These are phyloP conservation scores for Chironomus tepperi DNA, from an alignment of 1,140 invertebrate genomes.

Conservation along the genomic window DNA sequence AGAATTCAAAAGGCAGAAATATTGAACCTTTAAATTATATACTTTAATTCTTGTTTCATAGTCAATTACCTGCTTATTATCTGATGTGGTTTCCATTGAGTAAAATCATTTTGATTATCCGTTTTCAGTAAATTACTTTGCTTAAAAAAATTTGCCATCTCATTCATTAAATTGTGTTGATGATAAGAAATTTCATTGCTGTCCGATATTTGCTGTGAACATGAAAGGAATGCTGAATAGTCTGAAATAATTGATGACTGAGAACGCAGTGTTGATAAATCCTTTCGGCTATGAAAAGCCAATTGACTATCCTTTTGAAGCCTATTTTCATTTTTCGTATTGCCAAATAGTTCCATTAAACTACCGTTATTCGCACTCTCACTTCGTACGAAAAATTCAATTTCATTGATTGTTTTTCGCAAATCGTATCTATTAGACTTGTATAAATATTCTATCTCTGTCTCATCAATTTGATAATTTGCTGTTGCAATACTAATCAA, in stretches of 20 bases:
- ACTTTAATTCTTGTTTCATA: neutral
- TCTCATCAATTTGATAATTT: conserved; percentile 46
- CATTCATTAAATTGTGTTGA: conserved; percentile 1
- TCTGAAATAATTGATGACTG: neutral
- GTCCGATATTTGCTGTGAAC: neutral
- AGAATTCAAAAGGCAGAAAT: no score
- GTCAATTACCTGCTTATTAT: neutral
- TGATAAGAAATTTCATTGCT: neutral
- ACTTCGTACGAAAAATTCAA: conserved; percentile 57
- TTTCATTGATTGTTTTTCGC: conserved; percentile 56
- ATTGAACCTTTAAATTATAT: neutral
- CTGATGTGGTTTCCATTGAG: neutral
- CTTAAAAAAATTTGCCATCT: neutral
- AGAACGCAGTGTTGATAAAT: neutral
- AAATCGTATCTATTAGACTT: conserved; percentile 54
- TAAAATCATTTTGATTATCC: neutral
- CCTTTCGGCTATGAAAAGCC: neutral
- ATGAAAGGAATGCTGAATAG: neutral
- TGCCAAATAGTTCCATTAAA: neutral
- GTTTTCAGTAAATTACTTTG: neutral
- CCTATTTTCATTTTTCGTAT: neutral
- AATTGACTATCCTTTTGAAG: neutral
- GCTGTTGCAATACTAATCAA: conserved; percentile 54
- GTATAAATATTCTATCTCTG: conserved; percentile 43
- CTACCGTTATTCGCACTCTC: conserved; percentile 30